These are phyloP conservation scores for Batillaria attramentaria DNA, from an alignment of 1,140 invertebrate species.

Conservation along the genomic window DNA sequence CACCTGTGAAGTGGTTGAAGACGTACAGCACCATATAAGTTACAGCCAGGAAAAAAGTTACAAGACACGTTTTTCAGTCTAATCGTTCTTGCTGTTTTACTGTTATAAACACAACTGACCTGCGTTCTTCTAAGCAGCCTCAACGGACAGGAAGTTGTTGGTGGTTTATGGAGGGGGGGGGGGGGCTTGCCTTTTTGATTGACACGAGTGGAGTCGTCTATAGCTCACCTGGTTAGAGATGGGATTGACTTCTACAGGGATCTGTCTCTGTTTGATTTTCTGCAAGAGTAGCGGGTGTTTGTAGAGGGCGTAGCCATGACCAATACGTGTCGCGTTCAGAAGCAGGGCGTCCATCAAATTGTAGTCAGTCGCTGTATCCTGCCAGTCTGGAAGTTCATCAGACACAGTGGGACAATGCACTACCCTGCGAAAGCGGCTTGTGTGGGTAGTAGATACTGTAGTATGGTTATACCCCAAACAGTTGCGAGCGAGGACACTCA, in stretches of 20 bases:
- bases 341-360: conserved; percentile 86
- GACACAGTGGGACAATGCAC: too few species aligned
- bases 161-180: too few species aligned
- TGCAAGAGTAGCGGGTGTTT: conserved; percentile 83
- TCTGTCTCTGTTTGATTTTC: conserved; percentile 76
- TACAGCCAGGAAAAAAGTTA: neutral
- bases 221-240: conserved; percentile 76
- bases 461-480: too few species aligned
- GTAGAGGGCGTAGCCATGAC: conserved; percentile 80
- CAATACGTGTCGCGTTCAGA: conserved; percentile 84
- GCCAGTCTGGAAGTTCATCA: conserved; percentile 72
- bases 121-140: neutral
- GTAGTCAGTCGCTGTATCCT: conserved; percentile 74
- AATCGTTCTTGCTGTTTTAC: neutral
- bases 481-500: too few species aligned
- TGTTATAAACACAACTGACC: too few species aligned
- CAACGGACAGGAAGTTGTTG: neutral
- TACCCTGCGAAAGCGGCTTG: too few species aligned
- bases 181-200: neutral
- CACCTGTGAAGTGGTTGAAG: conserved; percentile 77
- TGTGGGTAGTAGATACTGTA: too few species aligned
- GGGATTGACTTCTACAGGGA: conserved; percentile 87
- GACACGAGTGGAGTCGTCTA: neutral
- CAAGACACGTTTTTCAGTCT: neutral
- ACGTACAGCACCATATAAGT: neutral